Evolutionary conservation across 2,113 vertebrate genomes (phyloP).

Genomic region (Prinia subflava): DNA sequence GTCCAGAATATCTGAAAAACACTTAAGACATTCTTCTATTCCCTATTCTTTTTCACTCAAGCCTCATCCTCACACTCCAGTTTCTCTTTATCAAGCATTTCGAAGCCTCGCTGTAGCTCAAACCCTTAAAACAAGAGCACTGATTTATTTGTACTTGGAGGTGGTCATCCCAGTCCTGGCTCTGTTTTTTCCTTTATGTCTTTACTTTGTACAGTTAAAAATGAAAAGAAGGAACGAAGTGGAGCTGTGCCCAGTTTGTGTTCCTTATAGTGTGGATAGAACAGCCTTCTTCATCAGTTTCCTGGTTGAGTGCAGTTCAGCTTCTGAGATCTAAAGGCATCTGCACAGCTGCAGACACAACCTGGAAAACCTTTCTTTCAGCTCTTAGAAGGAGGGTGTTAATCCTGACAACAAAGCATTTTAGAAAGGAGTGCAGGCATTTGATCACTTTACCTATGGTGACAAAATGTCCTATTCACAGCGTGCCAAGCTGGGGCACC

Average conservation of each 20-base stretch:
- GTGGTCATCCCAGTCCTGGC: neutral
- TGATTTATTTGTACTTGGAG: neutral
- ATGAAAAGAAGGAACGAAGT: neutral
- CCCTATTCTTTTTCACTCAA: neutral
- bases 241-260: neutral
- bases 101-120: neutral
- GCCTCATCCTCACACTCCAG: neutral
- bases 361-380: neutral
- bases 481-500: fast-evolving
- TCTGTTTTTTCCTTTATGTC: neutral
- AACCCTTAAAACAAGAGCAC: neutral
- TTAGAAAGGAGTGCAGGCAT: neutral
- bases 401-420: neutral
- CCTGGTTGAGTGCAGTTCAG: neutral
- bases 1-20: neutral
- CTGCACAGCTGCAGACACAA: neutral
- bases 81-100: neutral
- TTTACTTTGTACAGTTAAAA: neutral
- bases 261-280: neutral
- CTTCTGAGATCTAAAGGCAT: neutral
- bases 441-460: neutral
- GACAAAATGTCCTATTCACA: neutral
- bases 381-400: neutral
- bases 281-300: neutral
- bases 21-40: neutral